These are phyloP conservation scores for Nesogale talazaci DNA, from an alignment of 2,113 vertebrate genomes.

Conservation along the genomic window DNA sequence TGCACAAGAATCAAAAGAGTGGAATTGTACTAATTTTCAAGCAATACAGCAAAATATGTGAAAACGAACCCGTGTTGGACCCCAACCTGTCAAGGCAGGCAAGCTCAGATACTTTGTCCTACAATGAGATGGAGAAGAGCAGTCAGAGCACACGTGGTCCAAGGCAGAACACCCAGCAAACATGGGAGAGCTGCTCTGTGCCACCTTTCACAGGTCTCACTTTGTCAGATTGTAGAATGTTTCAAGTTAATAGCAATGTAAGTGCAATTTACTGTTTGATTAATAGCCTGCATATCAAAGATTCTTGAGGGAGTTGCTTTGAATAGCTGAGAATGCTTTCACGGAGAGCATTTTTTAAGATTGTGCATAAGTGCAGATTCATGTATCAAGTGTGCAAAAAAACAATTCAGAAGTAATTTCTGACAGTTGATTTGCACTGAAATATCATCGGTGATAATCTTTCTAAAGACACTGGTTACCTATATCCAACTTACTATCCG, in stretches of 20 bases:
- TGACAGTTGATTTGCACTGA: constrained; percentile 26
- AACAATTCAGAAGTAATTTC: constrained; percentile 22
- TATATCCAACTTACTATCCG: constrained; percentile 25
- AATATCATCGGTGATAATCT: constrained; percentile 44
- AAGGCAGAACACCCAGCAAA: background rate
- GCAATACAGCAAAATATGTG: background rate
- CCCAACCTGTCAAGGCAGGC: background rate
- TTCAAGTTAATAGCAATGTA: constrained; percentile 48
- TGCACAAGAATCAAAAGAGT: constrained; percentile 31
- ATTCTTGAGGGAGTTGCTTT: constrained; percentile 32
- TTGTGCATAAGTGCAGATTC: constrained; percentile 15
- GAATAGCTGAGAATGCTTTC: background rate
- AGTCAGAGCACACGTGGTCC: background rate
- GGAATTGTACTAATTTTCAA: constrained; percentile 21
- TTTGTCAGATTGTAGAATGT: constrained; percentile 38
- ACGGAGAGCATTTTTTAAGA: constrained; percentile 44
- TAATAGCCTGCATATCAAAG: constrained; percentile 31
- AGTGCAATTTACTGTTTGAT: constrained; percentile 39
- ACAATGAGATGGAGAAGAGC: background rate
- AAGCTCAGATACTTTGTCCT: background rate
- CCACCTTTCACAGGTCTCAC: background rate
- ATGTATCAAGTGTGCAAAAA: constrained; percentile 30
- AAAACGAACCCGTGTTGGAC: background rate
- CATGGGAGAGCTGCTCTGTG: background rate
- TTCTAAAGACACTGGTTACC: background rate